Base-by-base conservation (phyloP, 2,797 vertebrate genomes). In the Acropternis orthonyx region DNA sequence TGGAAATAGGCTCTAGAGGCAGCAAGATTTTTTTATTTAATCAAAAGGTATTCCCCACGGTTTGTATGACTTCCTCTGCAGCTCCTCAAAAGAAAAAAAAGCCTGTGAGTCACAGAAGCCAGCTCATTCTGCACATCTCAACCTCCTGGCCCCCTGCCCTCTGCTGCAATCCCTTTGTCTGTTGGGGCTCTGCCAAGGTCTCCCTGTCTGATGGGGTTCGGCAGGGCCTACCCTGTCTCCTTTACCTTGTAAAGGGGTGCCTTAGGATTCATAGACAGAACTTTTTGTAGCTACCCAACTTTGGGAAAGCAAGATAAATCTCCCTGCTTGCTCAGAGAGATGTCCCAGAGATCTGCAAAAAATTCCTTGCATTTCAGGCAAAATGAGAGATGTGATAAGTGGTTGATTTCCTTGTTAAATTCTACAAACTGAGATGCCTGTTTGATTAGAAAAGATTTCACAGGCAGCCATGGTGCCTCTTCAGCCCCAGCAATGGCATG, bases 81-180 rank as follows among this genome's bases (percentile, higher is more conserved):
- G 58, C 84, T 95, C 52, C 73, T 84, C 30, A 39, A 19, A 28
- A 21, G 37, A 63, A 76, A 41, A 39, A 68, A 32, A 24, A 1
- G 12, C 21, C 77, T 9, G 17, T 96, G 89, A 96, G 74, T 96
- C 95, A 95, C 26, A 34, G 68, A 36, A 92, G 30, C 15, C 7
- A 6, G 8, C 67, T 92, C 89, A 82, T 43, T 32, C 49, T 46
- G 49, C 68, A 10, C 24, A 56, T 71, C 67, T 43, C 51, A 37
- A 0, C 13, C 41, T 51, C 58, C 51, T 44, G 72, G 78, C 36
- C 67, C 49, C 39, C 44, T 79, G 80, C 37, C 44, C 65, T 88
- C 54, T 4, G 0, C 7, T 34, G 39, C 7, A 12, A 51, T 11
- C n/a, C 44, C 26, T 51, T n/a, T 20, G 9, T 16, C 46, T 75